Base-by-base conservation (phyloP, 2,113 vertebrate genomes). In the Misgurnus anguillicaudatus region DNA sequence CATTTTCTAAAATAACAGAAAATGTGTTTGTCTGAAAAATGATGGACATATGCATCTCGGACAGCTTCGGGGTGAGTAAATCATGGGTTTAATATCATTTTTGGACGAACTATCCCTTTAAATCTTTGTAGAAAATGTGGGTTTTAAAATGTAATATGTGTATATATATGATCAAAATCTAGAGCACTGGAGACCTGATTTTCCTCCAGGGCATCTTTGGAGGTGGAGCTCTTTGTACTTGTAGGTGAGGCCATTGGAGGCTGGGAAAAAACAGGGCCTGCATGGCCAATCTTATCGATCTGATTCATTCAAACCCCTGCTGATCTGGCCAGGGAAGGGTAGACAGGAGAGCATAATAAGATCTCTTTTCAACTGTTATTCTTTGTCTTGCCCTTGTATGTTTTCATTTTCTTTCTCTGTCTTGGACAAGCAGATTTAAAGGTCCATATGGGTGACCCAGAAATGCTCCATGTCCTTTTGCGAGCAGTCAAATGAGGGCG, bases 371-470 rank as follows among this genome's bases (percentile, higher is more conserved):
- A 31, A 47, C 58, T 6, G 5, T 5, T 9, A 41, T 51, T 36
- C 38, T 21, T 36, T 63, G 41, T 75, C 39, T n/a, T 57, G 9
- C 39, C 31, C 57, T 74, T 42, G 41, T 7, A 16, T 16, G 10
- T 31, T 78, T 31, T 45, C 38, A 1, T 36, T 70, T 48, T 42
- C 13, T 48, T 71, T 11, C 36, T 72, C 42, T 11, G 42, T 63
- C 45, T 48, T 53, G 38, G 17, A 64, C 57, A 64, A 6, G 58
- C 41, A 79, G 77, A 79, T 75, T 75, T 75, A 75, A 38, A 42
- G 45, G 36, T 51, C 73, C 73, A 63, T 63, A 38, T 55, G 58
- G 45, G 63, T 39, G 57, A 79, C 31, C 42, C 42, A 62, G 10
- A 17, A 51, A 16, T 31, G 21, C 31, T 62, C 17, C 48, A 9